Evolutionary conservation across 2,113 vertebrate genomes (phyloP).

Genomic region (Leiothrix lutea): DNA sequence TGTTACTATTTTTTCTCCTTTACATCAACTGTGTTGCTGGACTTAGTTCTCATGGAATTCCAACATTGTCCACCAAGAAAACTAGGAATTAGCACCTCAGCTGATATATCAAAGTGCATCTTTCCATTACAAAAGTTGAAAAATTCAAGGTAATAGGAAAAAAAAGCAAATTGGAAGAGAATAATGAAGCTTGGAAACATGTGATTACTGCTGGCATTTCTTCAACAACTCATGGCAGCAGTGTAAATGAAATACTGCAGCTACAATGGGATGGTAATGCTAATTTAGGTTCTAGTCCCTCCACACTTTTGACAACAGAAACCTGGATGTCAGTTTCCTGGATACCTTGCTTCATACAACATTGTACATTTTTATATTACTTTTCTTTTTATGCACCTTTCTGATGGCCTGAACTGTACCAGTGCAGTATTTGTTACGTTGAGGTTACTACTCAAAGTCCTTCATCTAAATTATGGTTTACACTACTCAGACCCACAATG

Average conservation of each 20-base stretch:
- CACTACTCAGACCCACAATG: background rate
- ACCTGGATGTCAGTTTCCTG: background rate
- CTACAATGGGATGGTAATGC: background rate
- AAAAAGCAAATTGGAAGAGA: background rate
- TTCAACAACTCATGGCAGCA: background rate
- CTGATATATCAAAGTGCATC: background rate
- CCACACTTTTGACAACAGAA: background rate
- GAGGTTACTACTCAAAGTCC: background rate
- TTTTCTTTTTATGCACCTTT: background rate
- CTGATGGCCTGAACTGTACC: background rate
- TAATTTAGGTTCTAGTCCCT: background rate
- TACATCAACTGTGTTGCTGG: background rate
- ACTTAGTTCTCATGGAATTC: background rate
- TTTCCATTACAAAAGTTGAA: background rate
- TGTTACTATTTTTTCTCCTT: background rate
- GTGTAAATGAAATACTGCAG: background rate
- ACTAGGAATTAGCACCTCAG: background rate
- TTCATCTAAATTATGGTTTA: background rate
- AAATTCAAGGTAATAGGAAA: background rate
- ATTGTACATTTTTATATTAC: background rate
- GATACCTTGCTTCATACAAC: background rate
- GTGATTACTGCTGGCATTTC: background rate
- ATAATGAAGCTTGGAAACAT: background rate
- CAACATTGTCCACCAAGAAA: too few species aligned
- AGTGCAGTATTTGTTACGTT: background rate